phyloP scores from a whole-genome alignment of 2,113 vertebrate species.

The Pica pica region DNA sequence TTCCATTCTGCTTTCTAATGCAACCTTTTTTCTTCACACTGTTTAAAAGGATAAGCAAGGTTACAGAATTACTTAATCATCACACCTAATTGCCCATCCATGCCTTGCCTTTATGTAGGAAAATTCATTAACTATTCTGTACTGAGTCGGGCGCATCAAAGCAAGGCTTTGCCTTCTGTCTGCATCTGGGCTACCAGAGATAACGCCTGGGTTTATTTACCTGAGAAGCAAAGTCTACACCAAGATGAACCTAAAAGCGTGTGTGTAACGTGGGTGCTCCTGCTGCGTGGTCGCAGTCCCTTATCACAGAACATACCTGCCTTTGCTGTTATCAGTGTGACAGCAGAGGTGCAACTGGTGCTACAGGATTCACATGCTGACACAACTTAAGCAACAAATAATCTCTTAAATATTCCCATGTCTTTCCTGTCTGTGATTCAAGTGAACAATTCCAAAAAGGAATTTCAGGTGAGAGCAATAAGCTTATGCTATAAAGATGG shows the following conservation, averaged over 20 bases:
- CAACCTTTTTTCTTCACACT: not conserved
- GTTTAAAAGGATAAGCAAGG: not conserved
- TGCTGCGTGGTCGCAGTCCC: not conserved
- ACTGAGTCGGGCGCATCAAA: not conserved
- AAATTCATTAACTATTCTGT: not conserved
- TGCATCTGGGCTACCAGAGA: not conserved
- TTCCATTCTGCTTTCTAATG: not conserved
- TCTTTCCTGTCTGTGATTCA: not conserved
- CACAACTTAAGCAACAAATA: not conserved
- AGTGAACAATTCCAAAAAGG: not conserved
- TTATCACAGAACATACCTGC: not conserved
- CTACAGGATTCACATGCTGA: not conserved
- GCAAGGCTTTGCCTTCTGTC: not conserved
- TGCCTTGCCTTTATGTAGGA: not conserved
- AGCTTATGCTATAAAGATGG: not conserved
- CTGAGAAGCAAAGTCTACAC: not conserved
- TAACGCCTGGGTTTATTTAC: not conserved
- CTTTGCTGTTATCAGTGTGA: not conserved
- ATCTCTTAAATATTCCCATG: not conserved
- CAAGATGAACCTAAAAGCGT: not conserved
- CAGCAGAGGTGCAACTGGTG: not conserved
- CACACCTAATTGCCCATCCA: not conserved
- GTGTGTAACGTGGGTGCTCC: fast-evolving
- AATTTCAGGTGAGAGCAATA: not conserved
- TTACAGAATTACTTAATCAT: conserved; percentile 14